phyloP scores from a whole-genome alignment of 1,140 invertebrate species.

The Prorops nasuta region DNA sequence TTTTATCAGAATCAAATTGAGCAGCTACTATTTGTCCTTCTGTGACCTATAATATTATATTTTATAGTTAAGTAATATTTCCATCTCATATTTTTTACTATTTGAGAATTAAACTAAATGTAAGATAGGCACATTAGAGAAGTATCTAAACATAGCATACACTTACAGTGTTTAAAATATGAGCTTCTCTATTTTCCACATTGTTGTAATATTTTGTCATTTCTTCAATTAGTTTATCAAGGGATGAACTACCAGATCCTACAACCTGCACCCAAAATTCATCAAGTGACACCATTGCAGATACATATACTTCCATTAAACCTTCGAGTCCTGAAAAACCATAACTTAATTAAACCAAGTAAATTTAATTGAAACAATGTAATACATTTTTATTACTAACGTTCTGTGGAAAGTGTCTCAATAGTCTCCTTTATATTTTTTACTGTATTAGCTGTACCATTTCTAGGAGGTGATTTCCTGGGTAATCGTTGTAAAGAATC shows the following conservation, averaged over 20 bases:
- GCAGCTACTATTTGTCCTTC: constrained; percentile 77
- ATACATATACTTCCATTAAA: constrained; percentile 77
- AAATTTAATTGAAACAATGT: constrained; percentile 3
- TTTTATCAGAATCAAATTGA: constrained; percentile 70
- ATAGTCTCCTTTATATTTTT: not conserved
- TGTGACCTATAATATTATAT: constrained; percentile 52
- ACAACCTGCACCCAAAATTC: constrained; percentile 84
- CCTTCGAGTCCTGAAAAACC: constrained; percentile 50
- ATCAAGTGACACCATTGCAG: constrained; percentile 73
- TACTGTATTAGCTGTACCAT: not conserved
- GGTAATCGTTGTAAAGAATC: constrained; percentile 53
- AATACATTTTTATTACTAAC: constrained; percentile 10
- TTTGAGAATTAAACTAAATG: no score
- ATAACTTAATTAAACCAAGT: constrained; percentile 9
- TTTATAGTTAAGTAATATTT: constrained; percentile 5
- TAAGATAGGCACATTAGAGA: not conserved
- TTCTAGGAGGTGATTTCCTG: constrained; percentile 35
- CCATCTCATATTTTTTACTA: not conserved
- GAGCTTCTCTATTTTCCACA: constrained; percentile 62
- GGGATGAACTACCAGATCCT: constrained; percentile 65
- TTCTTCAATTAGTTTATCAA: constrained; percentile 71
- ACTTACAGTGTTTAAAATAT: constrained; percentile 54
- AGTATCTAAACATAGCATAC: constrained; percentile 4
- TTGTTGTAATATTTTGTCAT: constrained; percentile 78
- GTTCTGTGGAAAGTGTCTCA: constrained; percentile 3